Conservation (phyloP, 2,888 invertebrate species). For the Orthonychiurus folsomi region DNA sequence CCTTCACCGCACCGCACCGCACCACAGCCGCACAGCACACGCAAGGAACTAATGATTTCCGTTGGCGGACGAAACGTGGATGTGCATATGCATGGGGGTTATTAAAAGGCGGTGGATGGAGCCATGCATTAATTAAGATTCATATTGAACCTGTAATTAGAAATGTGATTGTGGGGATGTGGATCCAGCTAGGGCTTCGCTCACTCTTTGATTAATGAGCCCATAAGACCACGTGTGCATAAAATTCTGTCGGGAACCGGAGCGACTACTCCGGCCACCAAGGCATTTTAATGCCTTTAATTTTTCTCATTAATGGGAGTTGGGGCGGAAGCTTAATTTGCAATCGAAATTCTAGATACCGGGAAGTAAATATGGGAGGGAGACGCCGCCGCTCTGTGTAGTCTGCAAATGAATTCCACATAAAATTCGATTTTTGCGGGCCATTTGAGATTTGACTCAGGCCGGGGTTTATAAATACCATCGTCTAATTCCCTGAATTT, state of each 20-base stretch:
- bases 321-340: neutral
- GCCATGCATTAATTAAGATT: neutral
- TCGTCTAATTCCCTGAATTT: neutral
- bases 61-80: too few relatives aligned
- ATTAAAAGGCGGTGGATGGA: too few relatives aligned
- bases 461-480: neutral
- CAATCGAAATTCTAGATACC: neutral
- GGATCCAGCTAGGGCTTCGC: neutral
- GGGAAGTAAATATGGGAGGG: neutral
- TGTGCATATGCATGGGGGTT: too few relatives aligned
- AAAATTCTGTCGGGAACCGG: too few relatives aligned
- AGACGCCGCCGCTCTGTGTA: neutral
- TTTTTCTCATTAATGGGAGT: neutral
- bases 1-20: too few relatives aligned
- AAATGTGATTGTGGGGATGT: neutral
- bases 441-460: neutral
- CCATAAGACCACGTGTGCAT: too few relatives aligned
- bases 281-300: too few relatives aligned
- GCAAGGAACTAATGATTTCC: too few relatives aligned
- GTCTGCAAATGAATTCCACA: neutral
- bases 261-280: too few relatives aligned
- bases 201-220: too few relatives aligned
- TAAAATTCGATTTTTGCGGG: neutral
- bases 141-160: slow-evolving; percentile 1
- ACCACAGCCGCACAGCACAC: too few relatives aligned